Percentiles rank a stretch among this genome's conserved stretches.
Conservation (phyloP, 2,797 vertebrate species). For the Diplodus puntazzo region DNA sequence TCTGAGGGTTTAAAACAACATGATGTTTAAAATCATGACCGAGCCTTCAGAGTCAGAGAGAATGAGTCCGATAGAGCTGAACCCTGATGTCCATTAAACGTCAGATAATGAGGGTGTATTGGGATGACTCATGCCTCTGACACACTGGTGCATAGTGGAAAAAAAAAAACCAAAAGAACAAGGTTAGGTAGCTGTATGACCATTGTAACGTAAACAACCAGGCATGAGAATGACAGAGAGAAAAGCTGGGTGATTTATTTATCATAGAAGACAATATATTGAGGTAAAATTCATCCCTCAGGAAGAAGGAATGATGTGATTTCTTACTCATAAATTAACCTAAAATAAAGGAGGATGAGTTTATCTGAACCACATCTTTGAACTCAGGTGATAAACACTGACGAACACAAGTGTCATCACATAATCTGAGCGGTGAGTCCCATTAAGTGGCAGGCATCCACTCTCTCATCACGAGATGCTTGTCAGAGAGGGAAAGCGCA, state of each 20-base stretch:
- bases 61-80: conserved; percentile 13
- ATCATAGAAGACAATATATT: background rate
- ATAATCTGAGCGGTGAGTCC: background rate
- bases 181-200: conserved; percentile 5
- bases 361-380: background rate
- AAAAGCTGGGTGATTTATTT: background rate
- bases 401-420: background rate
- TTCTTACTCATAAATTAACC: background rate
- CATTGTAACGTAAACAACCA: conserved; percentile 11
- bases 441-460: background rate
- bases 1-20: background rate
- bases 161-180: conserved; percentile 13
- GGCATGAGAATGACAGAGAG: background rate
- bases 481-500: background rate
- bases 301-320: background rate
- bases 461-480: background rate
- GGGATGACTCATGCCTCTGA: conserved; percentile 71
- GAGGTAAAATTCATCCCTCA: background rate
- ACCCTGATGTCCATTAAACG: conserved; percentile 15
- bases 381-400: background rate
- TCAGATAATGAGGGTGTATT: conserved; percentile 38
- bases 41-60: background rate
- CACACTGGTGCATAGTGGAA: conserved; percentile 18
- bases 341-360: background rate
- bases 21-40: background rate